Percentiles rank a stretch among this genome's conserved stretches.
Conservation (phyloP, 2,888 invertebrate genomes). For the Agrenia bidenticulata region DNA sequence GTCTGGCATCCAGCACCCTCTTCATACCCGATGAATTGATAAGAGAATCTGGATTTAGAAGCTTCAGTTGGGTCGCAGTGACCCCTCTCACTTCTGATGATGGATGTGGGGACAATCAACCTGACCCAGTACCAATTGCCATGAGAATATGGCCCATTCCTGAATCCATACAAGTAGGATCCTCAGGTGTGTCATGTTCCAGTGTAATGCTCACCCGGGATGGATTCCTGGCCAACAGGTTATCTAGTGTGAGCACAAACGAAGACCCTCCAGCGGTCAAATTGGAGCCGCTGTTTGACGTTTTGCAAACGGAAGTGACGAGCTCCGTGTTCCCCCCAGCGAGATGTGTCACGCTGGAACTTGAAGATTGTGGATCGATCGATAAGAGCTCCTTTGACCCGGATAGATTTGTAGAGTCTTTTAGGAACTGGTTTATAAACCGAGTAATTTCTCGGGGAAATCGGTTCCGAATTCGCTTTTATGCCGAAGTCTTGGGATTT, state of each 20-base stretch:
- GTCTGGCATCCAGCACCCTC: constrained; percentile 35
- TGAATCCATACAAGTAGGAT: constrained; percentile 13
- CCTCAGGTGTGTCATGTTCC: constrained; percentile 7
- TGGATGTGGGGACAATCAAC: not conserved
- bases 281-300: not conserved
- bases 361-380: constrained; percentile 22
- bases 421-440: constrained; percentile 30
- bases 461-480: constrained; percentile 40
- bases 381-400: constrained; percentile 28
- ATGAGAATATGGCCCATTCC: constrained; percentile 46
- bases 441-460: constrained; percentile 37
- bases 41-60: constrained; percentile 42
- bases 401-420: constrained; percentile 31
- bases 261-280: not conserved
- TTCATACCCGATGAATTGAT: constrained; percentile 48
- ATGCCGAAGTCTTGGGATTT: constrained; percentile 39
- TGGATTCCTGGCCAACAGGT: constrained; percentile 26
- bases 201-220: constrained; percentile 26
- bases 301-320: not conserved
- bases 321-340: constrained; percentile 20
- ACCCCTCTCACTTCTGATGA: constrained; percentile 21
- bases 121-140: constrained; percentile 19
- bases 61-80: constrained; percentile 44
- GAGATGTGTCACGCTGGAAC: constrained; percentile 25
- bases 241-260: not conserved